Evolutionary conservation across 2,797 vertebrate genomes (phyloP).

Genomic region (Coracias cyanogaster): DNA sequence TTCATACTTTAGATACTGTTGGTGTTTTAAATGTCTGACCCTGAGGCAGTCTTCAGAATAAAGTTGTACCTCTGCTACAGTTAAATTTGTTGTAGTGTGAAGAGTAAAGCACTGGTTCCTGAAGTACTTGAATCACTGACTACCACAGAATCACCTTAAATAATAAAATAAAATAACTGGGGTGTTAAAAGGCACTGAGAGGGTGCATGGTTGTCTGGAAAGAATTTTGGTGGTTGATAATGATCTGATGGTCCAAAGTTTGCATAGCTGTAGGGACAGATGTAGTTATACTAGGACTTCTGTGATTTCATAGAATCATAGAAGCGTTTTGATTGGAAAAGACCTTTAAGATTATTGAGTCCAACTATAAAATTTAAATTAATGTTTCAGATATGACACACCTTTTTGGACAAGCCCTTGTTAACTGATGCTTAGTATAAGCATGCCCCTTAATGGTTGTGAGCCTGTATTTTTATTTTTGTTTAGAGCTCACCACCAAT

Average conservation of each 20-base stretch:
- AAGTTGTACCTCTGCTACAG: neutral
- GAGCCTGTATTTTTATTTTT: neutral
- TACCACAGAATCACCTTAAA: neutral
- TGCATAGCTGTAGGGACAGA: neutral
- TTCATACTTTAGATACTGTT: neutral
- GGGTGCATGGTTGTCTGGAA: neutral
- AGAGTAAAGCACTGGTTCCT: neutral
- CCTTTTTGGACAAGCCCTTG: neutral
- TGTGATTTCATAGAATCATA: too few relatives aligned
- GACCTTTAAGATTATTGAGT: too few relatives aligned
- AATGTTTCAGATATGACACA: neutral
- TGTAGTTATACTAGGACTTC: neutral
- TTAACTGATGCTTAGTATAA: neutral
- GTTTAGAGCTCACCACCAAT: neutral
- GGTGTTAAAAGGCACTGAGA: neutral
- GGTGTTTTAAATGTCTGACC: neutral
- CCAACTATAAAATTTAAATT: neutral
- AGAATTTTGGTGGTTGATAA: neutral
- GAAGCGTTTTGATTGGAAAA: too few relatives aligned
- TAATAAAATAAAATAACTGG: neutral
- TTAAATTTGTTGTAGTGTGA: neutral
- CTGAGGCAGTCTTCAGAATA: neutral
- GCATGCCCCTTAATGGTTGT: neutral
- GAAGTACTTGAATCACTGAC: neutral
- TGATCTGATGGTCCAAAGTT: neutral